These are phyloP conservation scores for Talpa occidentalis DNA, from an alignment of 2,113 vertebrate genomes.

Conservation along the genomic window DNA sequence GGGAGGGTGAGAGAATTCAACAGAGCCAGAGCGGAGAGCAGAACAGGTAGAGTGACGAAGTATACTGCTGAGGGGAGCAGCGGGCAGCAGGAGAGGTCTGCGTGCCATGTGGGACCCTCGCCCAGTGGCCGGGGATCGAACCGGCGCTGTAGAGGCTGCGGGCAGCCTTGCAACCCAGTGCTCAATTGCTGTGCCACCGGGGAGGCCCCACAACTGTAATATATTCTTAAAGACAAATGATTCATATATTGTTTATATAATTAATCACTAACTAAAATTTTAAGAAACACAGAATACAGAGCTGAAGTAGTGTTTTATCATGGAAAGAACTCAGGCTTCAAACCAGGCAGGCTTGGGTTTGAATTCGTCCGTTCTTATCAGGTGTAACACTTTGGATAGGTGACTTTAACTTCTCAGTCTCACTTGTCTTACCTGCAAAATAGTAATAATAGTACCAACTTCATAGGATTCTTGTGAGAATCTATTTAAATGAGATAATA, in stretches of 20 bases:
- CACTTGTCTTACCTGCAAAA: neutral
- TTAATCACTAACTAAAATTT: neutral
- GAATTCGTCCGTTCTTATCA: neutral
- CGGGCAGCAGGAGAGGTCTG: no score
- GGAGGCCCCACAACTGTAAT: no score
- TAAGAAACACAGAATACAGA: neutral
- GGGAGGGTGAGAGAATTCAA: no score
- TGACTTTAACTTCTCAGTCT: neutral
- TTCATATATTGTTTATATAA: neutral
- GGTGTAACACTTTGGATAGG: neutral
- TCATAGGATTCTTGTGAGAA: neutral
- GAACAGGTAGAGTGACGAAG: no score
- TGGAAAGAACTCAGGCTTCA: constrained; percentile 1
- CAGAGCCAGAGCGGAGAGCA: no score
- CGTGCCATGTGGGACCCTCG: no score
- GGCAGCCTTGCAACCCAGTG: no score
- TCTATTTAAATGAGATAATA: neutral
- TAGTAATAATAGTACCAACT: neutral
- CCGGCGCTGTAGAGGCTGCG: no score
- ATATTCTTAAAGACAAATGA: constrained; percentile 2
- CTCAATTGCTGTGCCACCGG: no score
- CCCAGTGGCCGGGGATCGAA: no score
- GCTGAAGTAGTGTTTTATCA: neutral
- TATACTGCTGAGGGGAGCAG: no score
- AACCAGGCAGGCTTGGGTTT: neutral